These are phyloP conservation scores for Platorchestia sp. DNA, from an alignment of 1,140 invertebrate genomes.

Conservation along the genomic window DNA sequence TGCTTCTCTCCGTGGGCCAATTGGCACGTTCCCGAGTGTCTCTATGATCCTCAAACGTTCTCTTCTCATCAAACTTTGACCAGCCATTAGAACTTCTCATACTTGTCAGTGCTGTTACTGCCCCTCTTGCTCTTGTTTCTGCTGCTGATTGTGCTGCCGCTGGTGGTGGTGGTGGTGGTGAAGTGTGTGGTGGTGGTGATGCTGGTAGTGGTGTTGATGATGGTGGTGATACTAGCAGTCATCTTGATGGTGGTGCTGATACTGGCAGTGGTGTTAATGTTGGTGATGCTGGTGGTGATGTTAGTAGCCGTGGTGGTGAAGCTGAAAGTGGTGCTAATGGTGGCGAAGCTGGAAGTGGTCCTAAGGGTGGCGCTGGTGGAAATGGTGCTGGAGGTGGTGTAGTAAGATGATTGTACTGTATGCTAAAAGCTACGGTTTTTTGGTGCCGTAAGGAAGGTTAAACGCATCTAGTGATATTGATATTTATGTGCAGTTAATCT, in stretches of 20 bases:
- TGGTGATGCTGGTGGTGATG: background rate
- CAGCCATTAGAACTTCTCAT: slow-evolving; percentile 39
- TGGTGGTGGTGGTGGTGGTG: background rate
- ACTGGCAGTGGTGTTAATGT: background rate
- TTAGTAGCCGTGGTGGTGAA: background rate
- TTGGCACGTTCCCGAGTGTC: background rate
- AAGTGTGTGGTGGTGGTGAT: background rate
- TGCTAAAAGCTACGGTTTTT: background rate
- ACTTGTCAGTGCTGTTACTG: background rate
- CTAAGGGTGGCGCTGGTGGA: background rate
- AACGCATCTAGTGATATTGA: background rate
- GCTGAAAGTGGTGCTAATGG: background rate
- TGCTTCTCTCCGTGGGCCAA: background rate
- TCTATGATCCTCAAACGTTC: slow-evolving; percentile 43
- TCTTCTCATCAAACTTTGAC: slow-evolving; percentile 15
- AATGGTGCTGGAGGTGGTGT: no score
- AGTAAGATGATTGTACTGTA: background rate
- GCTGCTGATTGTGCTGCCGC: background rate
- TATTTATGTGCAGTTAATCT: no score
- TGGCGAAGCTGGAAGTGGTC: background rate
- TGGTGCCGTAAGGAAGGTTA: background rate
- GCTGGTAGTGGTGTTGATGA: background rate
- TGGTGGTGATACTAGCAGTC: no score
- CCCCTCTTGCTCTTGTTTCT: background rate
- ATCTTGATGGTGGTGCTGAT: background rate